phyloP scores from a whole-genome alignment of 2,797 vertebrate genomes.

The Syngnathus rostellatus region DNA sequence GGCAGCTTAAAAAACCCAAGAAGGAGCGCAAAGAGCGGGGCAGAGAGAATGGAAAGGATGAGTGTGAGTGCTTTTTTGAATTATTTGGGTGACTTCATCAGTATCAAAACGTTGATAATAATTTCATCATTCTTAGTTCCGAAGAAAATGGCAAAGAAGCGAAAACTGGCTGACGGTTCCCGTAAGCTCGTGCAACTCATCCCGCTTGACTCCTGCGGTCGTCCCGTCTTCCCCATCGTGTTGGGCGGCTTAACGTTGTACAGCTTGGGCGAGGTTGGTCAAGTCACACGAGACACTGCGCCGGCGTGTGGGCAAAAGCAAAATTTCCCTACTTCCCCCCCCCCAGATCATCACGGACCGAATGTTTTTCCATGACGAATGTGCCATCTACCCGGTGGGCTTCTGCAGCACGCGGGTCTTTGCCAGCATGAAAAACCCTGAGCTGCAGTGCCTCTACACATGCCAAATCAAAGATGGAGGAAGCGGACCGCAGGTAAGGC shows the following conservation, averaged over 20 bases:
- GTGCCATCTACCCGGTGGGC: constrained; percentile 81
- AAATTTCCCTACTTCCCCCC: neutral
- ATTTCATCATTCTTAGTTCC: constrained; percentile 51
- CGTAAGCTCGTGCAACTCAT: constrained; percentile 79
- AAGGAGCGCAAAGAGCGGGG: constrained; percentile 82
- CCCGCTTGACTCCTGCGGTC: constrained; percentile 76
- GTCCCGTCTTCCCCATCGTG: constrained; percentile 79
- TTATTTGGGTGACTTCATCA: too few species aligned
- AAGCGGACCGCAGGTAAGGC: constrained; percentile 73
- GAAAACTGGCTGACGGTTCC: constrained; percentile 70
- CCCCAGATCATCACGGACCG: constrained; percentile 78
- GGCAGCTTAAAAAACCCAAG: constrained; percentile 75
- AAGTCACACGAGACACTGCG: neutral
- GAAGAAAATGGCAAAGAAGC: constrained; percentile 81
- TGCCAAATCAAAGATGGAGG: constrained; percentile 86
- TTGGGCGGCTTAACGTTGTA: constrained; percentile 83
- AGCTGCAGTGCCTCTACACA: constrained; percentile 83
- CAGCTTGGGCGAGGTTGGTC: constrained; percentile 84
- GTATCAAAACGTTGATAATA: neutral
- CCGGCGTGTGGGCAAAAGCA: neutral
- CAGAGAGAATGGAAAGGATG: constrained; percentile 78
- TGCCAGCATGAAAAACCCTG: constrained; percentile 75
- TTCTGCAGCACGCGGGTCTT: constrained; percentile 85
- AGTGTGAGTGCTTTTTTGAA: constrained; percentile 52
- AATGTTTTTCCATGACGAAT: constrained; percentile 78